Evolutionary conservation across 2,113 vertebrate species (phyloP).

Genomic region (Malaclemys terrapin): DNA sequence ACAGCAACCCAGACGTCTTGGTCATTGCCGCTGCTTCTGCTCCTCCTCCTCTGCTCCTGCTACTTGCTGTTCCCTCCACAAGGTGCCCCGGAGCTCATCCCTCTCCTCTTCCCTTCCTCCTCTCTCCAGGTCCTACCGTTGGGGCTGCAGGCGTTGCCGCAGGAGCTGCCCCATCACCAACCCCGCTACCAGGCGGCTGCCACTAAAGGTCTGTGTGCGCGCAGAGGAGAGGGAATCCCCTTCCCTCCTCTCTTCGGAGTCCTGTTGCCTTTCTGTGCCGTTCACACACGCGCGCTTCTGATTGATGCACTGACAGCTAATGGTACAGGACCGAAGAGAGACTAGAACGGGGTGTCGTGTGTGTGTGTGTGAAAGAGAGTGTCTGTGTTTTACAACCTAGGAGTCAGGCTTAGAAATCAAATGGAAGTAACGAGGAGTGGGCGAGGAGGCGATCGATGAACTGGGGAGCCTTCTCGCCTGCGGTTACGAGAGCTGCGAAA

Average conservation of each 20-base stretch:
- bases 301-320: not conserved
- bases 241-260: not conserved
- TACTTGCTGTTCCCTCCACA: conserved; percentile 54
- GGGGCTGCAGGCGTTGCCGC: not conserved
- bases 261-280: rapidly evolving
- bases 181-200: not conserved
- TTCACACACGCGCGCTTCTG: not conserved
- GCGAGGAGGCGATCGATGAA: not conserved
- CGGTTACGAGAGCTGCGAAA: not conserved
- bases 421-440: not conserved
- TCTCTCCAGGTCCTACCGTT: not conserved
- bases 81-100: conserved; percentile 63
- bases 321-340: not conserved
- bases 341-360: rapidly evolving
- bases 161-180: conserved; percentile 1
- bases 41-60: conserved; percentile 18
- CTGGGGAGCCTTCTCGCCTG: not conserved
- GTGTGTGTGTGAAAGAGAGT: not conserved
- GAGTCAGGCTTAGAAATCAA: not conserved
- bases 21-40: conserved; percentile 23
- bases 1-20: not conserved
- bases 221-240: not conserved
- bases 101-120: conserved; percentile 8
- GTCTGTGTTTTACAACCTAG: not conserved
- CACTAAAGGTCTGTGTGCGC: conserved; percentile 57